Conservation (phyloP, 1,140 invertebrate species). For the Tribolium castaneum region DNA sequence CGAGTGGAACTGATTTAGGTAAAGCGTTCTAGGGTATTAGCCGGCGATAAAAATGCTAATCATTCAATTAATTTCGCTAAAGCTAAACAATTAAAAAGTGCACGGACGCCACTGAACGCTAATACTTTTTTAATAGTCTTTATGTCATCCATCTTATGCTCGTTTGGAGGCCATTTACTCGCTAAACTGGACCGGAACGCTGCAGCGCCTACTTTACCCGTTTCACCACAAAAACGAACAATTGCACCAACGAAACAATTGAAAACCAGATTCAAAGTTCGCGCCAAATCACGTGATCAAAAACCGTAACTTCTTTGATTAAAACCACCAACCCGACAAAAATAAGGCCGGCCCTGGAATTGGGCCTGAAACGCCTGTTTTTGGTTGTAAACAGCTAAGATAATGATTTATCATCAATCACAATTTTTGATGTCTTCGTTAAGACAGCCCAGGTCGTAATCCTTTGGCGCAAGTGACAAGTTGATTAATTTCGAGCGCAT, state of each 20-base stretch:
- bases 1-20: neutral
- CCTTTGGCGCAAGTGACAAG: too few relatives aligned
- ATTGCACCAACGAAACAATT: neutral
- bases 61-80: slow-evolving; percentile 5
- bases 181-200: neutral
- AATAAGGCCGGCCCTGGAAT: too few relatives aligned
- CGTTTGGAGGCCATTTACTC: neutral
- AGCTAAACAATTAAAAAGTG: slow-evolving; percentile 16
- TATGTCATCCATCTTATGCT: slow-evolving; percentile 15
- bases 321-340: too few relatives aligned
- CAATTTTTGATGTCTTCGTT: too few relatives aligned
- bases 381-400: too few relatives aligned
- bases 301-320: too few relatives aligned
- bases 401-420: too few relatives aligned
- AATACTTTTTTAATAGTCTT: slow-evolving; percentile 13
- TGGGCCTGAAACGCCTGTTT: too few relatives aligned
- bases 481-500: too few relatives aligned
- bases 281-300: too few relatives aligned
- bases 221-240: neutral
- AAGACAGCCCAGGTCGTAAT: too few relatives aligned
- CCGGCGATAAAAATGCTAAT: slow-evolving; percentile 23
- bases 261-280: too few relatives aligned
- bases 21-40: neutral
- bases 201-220: neutral
- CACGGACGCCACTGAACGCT: slow-evolving; percentile 3